These are phyloP conservation scores for Alouatta palliata DNA, from an alignment of 2,113 vertebrate genomes.

Conservation along the genomic window DNA sequence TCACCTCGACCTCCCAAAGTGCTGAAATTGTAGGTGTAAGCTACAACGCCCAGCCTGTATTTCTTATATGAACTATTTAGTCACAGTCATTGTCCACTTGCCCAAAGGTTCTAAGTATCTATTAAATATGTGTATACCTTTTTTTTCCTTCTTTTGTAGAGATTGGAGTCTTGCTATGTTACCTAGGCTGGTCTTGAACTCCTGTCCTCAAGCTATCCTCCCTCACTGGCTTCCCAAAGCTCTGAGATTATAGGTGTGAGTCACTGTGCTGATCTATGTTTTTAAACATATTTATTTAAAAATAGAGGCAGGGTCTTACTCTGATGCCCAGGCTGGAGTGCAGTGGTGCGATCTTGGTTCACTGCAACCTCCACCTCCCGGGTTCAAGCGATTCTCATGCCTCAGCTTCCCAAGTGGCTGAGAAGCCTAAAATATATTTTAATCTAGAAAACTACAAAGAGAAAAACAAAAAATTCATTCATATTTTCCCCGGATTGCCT, in stretches of 20 bases:
- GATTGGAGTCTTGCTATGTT: no score
- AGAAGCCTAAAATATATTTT: not conserved
- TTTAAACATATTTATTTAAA: no score
- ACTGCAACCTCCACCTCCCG: accelerated
- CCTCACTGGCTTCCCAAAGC: no score
- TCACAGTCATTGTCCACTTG: not conserved
- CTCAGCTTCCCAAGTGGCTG: no score
- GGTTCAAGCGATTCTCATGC: no score
- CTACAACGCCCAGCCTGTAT: not conserved
- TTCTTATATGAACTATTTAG: not conserved
- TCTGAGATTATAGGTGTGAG: no score
- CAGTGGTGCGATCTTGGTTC: no score
- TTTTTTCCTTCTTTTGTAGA: not conserved
- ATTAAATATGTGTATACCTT: not conserved
- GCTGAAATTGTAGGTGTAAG: not conserved
- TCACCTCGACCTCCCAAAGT: not conserved
- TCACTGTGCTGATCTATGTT: no score
- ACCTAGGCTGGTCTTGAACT: no score
- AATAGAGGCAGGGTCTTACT: no score
- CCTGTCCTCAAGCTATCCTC: no score
- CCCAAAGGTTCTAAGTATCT: not conserved
- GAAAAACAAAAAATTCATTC: not conserved
- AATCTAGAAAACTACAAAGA: slow-evolving; percentile 16
- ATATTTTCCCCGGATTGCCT: not conserved
- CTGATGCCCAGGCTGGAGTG: no score